phyloP scores from a whole-genome alignment of 2,113 vertebrate genomes.

The human region GRCh38 chr20:56075001-56075500 shows the following conservation, averaged over 20 bases:
- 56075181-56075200: neutral
- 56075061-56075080: neutral
- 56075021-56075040: neutral
- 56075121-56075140: neutral
- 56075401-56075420: neutral
- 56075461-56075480: neutral
- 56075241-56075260: neutral
- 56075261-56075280: too few relatives aligned
- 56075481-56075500: neutral
- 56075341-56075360: neutral
- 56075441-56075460: rapidly evolving
- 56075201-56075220: too few relatives aligned
- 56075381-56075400: neutral
- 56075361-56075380: neutral
- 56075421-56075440: neutral
- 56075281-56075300: neutral
- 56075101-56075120: neutral
- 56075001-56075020: neutral
- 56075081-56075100: neutral
- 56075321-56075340: neutral
- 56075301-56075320: neutral
- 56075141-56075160: neutral
- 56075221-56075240: neutral
- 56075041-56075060: neutral
- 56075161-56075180: too few relatives aligned